Evolutionary conservation across 2,888 invertebrate genomes (phyloP).

Genomic region (Drosophila borborema): DNA sequence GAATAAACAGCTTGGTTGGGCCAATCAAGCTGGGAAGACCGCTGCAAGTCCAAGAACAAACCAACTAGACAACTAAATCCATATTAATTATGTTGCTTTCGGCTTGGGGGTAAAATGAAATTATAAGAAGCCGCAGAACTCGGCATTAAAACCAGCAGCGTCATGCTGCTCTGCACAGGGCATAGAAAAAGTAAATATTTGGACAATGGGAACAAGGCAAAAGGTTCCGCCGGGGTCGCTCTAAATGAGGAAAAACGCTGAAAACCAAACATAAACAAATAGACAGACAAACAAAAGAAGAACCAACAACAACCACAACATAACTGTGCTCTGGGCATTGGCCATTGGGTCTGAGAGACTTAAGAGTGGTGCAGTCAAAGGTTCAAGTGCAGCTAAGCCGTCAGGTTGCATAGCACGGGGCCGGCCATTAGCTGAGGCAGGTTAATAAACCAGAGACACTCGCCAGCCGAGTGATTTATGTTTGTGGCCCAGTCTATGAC

Average conservation of each 20-base stretch:
- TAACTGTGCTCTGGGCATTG: constrained; percentile 38
- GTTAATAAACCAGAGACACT: constrained; percentile 69
- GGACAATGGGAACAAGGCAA: constrained; percentile 72
- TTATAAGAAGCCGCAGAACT: constrained; percentile 67
- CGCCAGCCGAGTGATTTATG: constrained; percentile 68
- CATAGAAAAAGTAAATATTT: constrained; percentile 65
- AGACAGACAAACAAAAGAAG: constrained; percentile 49
- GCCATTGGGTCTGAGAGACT: constrained; percentile 11
- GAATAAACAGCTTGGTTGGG: constrained; percentile 44
- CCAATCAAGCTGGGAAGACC: constrained; percentile 41
- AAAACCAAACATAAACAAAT: constrained; percentile 56
- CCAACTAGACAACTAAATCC: constrained; percentile 60
- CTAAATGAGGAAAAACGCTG: constrained; percentile 57
- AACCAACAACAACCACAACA: constrained; percentile 31
- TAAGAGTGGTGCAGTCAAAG: constrained; percentile 56
- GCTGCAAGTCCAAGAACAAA: constrained; percentile 25
- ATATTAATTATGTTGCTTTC: constrained; percentile 68
- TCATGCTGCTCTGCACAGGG: constrained; percentile 64
- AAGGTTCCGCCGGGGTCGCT: constrained; percentile 50
- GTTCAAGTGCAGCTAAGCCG: constrained; percentile 68
- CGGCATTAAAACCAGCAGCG: constrained; percentile 66
- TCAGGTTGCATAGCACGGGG: constrained; percentile 61
- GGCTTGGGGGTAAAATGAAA: constrained; percentile 58
- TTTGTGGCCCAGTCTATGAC: constrained; percentile 68
- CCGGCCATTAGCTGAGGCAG: constrained; percentile 62